Conservation (phyloP, 2,888 invertebrate genomes). For the Rhagonycha lutea region DNA sequence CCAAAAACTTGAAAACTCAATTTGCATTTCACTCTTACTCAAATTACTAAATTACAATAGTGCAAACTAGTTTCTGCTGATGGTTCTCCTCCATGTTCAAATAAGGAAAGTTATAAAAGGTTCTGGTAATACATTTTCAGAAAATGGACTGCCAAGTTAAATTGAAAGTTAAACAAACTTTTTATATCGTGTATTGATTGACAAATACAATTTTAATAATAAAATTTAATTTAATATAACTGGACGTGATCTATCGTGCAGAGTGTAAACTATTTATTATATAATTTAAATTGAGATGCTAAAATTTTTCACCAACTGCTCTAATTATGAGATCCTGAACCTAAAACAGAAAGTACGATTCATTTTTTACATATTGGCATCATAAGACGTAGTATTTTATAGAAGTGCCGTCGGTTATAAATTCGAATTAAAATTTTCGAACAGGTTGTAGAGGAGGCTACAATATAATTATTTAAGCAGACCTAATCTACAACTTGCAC, state of each 20-base stretch:
- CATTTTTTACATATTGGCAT: background rate
- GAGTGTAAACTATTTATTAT: background rate
- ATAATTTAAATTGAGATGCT: background rate
- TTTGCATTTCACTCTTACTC: background rate
- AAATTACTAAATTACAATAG: background rate
- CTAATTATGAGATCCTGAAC: slow-evolving; percentile 21
- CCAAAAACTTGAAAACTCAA: background rate
- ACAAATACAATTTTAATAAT: background rate
- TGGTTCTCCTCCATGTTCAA: background rate
- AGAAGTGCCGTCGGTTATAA: no score
- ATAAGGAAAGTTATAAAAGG: background rate
- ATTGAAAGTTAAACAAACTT: background rate
- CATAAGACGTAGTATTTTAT: no score
- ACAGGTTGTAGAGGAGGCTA: background rate
- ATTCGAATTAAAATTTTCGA: background rate
- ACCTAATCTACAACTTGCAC: no score
- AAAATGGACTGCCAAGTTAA: background rate
- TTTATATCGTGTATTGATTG: background rate
- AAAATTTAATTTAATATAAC: background rate
- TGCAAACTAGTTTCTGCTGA: background rate
- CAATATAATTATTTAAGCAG: no score
- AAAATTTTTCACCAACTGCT: slow-evolving; percentile 16
- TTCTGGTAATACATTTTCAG: background rate
- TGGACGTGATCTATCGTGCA: background rate
- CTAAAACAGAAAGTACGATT: slow-evolving; percentile 2